Conservation (phyloP, 2,113 vertebrate species). For the Lophura nycthemera region DNA sequence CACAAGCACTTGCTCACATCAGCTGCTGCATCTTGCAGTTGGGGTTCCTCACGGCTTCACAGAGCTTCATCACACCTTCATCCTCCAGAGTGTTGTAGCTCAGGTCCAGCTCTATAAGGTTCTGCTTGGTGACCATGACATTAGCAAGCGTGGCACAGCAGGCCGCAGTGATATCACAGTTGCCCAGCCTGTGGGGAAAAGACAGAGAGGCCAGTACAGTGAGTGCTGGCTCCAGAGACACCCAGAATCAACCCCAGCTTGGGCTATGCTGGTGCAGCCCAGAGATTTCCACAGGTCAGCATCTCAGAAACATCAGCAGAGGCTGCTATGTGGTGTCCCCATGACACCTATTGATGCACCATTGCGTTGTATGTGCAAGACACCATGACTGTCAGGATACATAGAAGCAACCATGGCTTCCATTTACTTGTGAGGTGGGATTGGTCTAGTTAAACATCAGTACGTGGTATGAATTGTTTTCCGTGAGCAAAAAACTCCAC, state of each 20-base stretch:
- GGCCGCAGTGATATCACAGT: conserved; percentile 65
- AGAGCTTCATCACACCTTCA: conserved; percentile 71
- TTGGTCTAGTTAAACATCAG: neutral
- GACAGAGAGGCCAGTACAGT: neutral
- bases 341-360: neutral
- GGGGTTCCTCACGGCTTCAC: conserved; percentile 71
- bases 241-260: accelerated
- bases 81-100: conserved; percentile 73
- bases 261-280: accelerated
- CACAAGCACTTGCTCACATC: conserved; percentile 59
- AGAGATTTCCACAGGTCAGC: neutral
- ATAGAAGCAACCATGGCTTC: neutral
- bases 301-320: neutral
- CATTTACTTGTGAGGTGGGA: neutral
- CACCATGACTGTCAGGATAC: neutral
- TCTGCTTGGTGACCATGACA: conserved; percentile 48
- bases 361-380: accelerated
- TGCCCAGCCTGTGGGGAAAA: conserved; percentile 68
- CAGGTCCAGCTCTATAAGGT: conserved; percentile 71
- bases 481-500: neutral
- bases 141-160: conserved; percentile 71
- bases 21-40: conserved; percentile 68
- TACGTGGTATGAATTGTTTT: neutral
- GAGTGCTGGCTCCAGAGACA: neutral
- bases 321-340: neutral